Conservation (phyloP, 2,797 vertebrate genomes). For the Aulostomus chinensis region DNA sequence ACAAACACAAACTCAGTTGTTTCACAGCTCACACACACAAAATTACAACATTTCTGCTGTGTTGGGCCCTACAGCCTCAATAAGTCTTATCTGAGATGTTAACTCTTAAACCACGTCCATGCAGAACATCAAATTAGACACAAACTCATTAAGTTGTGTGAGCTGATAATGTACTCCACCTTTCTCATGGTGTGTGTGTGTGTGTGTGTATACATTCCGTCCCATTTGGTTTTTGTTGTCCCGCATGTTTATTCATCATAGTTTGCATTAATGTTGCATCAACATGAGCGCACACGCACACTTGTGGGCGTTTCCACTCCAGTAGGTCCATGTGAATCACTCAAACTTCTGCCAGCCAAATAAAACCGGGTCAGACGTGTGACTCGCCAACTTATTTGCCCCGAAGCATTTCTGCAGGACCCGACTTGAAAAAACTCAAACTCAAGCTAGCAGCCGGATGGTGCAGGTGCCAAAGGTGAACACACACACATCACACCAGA, state of each 20-base stretch:
- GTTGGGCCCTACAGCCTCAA: slow-evolving; percentile 41
- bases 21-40: slow-evolving; percentile 16
- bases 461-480: neutral
- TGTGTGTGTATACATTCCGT: too few species aligned
- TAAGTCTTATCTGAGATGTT: slow-evolving; percentile 62
- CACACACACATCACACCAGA: slow-evolving; percentile 4
- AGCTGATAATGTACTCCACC: slow-evolving; percentile 18
- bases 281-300: neutral
- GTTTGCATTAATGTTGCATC: slow-evolving; percentile 38
- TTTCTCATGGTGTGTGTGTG: slow-evolving; percentile 20
- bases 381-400: slow-evolving; percentile 26
- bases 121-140: slow-evolving; percentile 55
- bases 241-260: slow-evolving; percentile 19
- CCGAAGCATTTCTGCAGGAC: too few species aligned
- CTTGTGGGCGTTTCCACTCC: slow-evolving; percentile 18
- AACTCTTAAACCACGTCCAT: slow-evolving; percentile 53
- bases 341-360: slow-evolving; percentile 4
- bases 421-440: too few species aligned
- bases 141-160: slow-evolving; percentile 30
- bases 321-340: slow-evolving; percentile 20
- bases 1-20: slow-evolving; percentile 44
- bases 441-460: too few species aligned
- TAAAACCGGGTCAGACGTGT: slow-evolving; percentile 9
- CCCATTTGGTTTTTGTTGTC: too few species aligned
- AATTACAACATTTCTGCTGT: slow-evolving; percentile 29